Percentiles rank a stretch among this genome's conserved stretches.
phyloP scores from a whole-genome alignment of 2,797 vertebrate species.

The Rhyacichthys aspro region DNA sequence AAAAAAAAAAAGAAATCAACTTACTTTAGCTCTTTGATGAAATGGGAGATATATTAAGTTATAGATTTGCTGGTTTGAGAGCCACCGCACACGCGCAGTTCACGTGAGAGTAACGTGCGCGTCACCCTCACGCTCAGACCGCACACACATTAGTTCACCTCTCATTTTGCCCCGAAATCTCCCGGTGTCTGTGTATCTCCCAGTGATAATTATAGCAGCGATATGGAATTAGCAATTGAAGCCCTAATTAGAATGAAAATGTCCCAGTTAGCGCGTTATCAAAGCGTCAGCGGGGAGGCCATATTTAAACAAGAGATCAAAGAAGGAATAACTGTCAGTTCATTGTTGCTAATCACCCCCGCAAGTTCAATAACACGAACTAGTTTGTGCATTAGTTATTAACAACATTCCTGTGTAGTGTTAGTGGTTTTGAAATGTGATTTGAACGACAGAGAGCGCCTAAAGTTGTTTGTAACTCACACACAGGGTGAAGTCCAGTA shows the following conservation, averaged over 20 bases:
- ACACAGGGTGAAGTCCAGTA: background rate
- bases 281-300: conserved; percentile 87
- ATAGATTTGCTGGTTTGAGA: too few relatives aligned
- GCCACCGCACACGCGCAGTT: background rate
- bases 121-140: background rate
- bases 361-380: background rate
- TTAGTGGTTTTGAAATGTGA: background rate
- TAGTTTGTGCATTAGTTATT: background rate
- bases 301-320: conserved; percentile 92
- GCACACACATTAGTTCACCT: background rate
- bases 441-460: background rate
- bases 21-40: too few relatives aligned
- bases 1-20: too few relatives aligned
- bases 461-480: background rate
- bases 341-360: conserved; percentile 61
- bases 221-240: conserved; percentile 95
- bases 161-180: conserved; percentile 13
- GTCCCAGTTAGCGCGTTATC: conserved; percentile 95
- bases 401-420: background rate
- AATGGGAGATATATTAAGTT: too few relatives aligned
- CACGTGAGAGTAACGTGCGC: background rate
- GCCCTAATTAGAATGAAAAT: conserved; percentile 95
- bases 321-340: conserved; percentile 86
- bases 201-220: conserved; percentile 95
- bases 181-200: conserved; percentile 57